A percentile compares a stretch with the other conserved stretches of the same genome.
Conservation (phyloP, 2,888 invertebrate genomes). For the Panzeria rudis region DNA sequence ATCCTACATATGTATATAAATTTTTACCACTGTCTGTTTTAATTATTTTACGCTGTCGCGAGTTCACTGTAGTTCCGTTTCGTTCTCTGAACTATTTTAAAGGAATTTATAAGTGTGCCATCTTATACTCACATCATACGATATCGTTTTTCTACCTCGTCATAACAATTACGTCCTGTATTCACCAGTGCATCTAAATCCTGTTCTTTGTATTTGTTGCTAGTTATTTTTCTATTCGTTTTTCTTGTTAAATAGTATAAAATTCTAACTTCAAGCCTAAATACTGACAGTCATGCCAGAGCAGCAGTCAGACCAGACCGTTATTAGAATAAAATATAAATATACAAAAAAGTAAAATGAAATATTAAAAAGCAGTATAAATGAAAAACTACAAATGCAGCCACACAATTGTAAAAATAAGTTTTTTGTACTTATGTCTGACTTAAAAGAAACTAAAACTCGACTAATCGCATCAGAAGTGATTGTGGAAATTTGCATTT, state of each 20-base stretch:
- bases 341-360: slow-evolving; percentile 2
- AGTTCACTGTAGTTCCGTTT: neutral
- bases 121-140: slow-evolving; percentile 1
- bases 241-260: slow-evolving; percentile 42
- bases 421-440: slow-evolving; percentile 9
- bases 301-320: slow-evolving; percentile 51
- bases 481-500: slow-evolving; percentile 12
- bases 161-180: slow-evolving; percentile 22
- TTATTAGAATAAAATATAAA: slow-evolving; percentile 30
- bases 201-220: slow-evolving; percentile 24
- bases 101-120: neutral
- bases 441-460: slow-evolving; percentile 34
- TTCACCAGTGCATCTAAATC: slow-evolving; percentile 10
- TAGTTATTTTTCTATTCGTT: slow-evolving; percentile 39
- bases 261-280: slow-evolving; percentile 43
- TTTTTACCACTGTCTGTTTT: no score
- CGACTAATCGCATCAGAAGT: slow-evolving; percentile 25
- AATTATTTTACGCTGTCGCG: neutral
- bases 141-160: slow-evolving; percentile 13
- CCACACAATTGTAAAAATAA: slow-evolving; percentile 42
- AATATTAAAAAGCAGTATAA: slow-evolving; percentile 30
- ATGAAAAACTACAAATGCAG: slow-evolving; percentile 53
- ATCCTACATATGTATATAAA: no score
- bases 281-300: slow-evolving; percentile 30
- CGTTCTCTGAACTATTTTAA: neutral